phyloP scores from a whole-genome alignment of 1,140 invertebrate species.

The Lordiphosa collinella region DNA sequence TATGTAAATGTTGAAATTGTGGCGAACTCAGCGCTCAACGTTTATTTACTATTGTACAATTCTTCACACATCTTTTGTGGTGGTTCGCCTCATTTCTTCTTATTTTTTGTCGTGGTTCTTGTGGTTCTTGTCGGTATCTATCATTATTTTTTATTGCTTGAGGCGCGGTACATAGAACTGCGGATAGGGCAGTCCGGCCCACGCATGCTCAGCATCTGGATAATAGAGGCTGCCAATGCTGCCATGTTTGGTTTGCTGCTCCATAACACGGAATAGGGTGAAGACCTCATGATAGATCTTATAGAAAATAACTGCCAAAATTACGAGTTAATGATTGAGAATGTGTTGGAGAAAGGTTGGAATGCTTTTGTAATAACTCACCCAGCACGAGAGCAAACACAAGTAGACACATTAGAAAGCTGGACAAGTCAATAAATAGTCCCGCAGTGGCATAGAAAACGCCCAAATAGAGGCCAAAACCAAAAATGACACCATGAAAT shows the following conservation, averaged over 20 bases:
- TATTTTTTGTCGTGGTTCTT: background rate
- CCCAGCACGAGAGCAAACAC: conserved; percentile 59
- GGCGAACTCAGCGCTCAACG: conserved; percentile 4
- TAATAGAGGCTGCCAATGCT: conserved; percentile 11
- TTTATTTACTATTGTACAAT: conserved; percentile 28
- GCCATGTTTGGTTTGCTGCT: conserved; percentile 31
- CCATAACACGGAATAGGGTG: conserved; percentile 55
- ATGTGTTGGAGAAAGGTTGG: no score
- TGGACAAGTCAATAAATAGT: conserved; percentile 62
- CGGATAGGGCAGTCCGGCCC: conserved; percentile 35
- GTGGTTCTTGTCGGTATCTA: background rate
- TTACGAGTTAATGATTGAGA: background rate
- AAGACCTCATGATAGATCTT: conserved; percentile 70
- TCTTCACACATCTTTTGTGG: conserved; percentile 4
- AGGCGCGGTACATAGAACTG: conserved; percentile 38
- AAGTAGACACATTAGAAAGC: conserved; percentile 60
- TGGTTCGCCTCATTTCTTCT: background rate
- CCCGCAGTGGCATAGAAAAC: conserved; percentile 58
- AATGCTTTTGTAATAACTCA: background rate
- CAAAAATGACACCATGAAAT: conserved; percentile 58
- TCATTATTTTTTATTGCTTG: conserved; percentile 15
- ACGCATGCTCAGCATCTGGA: conserved; percentile 40
- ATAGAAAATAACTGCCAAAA: conserved; percentile 53
- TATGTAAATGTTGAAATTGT: conserved; percentile 60
- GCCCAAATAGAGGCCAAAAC: conserved; percentile 53